Evolutionary conservation across 2,888 invertebrate species (phyloP), one percentile per base, ranked within the genome.

Genomic region (Sinopyrophorus schimmeli): DNA sequence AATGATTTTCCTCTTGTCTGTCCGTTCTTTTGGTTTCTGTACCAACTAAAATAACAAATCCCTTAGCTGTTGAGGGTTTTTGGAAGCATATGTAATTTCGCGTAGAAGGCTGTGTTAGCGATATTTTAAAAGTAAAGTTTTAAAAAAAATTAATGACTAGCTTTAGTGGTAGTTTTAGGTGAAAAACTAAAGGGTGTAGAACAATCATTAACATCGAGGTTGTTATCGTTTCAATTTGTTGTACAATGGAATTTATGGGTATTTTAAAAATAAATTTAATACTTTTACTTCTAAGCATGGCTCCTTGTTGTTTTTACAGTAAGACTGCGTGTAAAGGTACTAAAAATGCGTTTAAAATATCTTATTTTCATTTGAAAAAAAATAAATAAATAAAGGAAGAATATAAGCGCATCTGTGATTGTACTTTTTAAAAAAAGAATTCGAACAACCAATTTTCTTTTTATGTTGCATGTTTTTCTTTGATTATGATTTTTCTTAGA

Each of bases 381-480:
- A n/a, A n/a, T n/a, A n/a, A n/a, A n/a, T n/a, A n/a, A n/a, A n/a
- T n/a, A n/a, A n/a, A n/a, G n/a, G n/a, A n/a, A n/a, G n/a, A n/a
- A n/a, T 35, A 48, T 61, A 64, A 64, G 64, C 64, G 61, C 60
- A 56, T 61, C 64, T 64, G 64, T 64, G 64, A 64, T 64, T 62
- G 55, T 57, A 59, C 57, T 53, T 53, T 43, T 57, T 50, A 54
- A 54, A 40, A 32, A 46, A 40, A 32, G 27, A 54, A 51, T 46
- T 12, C 17, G 21, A 26, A 42, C 39, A 24, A 21, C 26, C 9
- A 17, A 15, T 10, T 15, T 12, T 16, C 20, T 37, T 20, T 11
- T 10, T 27, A n/a, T n/a, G 21, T 16, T 32, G 23, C 17, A 28
- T 17, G 24, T 28, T 9, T 12, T 24, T 21, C 21, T n/a, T n/a